phyloP scores from a whole-genome alignment of 2,888 invertebrate genomes.

The Beris chalybata region DNA sequence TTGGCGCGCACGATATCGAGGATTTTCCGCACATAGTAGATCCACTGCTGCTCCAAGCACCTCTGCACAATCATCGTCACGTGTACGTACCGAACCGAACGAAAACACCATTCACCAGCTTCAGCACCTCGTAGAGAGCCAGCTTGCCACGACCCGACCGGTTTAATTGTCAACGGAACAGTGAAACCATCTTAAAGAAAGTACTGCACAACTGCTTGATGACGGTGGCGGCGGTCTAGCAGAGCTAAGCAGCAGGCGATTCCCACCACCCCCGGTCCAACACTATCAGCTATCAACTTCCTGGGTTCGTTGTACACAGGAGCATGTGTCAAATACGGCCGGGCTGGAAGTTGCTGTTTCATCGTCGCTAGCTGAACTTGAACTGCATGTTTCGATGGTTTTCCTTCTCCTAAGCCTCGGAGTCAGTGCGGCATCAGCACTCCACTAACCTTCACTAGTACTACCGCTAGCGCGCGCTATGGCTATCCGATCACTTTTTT shows the following conservation, averaged over 20 bases:
- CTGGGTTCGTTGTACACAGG: conserved; percentile 11
- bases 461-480: conserved; percentile 2
- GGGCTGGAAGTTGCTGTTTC: conserved; percentile 4
- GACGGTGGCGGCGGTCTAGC: conserved; percentile 13
- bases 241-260: background rate
- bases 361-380: conserved; percentile 28
- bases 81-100: background rate
- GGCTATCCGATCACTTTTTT: conserved; percentile 9
- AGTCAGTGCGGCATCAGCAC: no score
- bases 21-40: no score
- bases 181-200: conserved; percentile 12
- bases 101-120: background rate
- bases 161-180: conserved; percentile 24
- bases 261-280: background rate
- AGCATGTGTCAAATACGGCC: conserved; percentile 2
- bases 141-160: conserved; percentile 10
- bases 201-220: background rate
- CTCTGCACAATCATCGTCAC: no score
- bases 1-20: no score
- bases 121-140: no score
- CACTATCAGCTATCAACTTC: background rate
- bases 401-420: background rate
- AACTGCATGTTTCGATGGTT: conserved; percentile 23
- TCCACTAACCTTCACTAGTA: conserved; percentile 1
- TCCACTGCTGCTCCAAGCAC: no score